Evolutionary conservation across 2,888 invertebrate genomes (phyloP).

Genomic region (Drosophila borborema): DNA sequence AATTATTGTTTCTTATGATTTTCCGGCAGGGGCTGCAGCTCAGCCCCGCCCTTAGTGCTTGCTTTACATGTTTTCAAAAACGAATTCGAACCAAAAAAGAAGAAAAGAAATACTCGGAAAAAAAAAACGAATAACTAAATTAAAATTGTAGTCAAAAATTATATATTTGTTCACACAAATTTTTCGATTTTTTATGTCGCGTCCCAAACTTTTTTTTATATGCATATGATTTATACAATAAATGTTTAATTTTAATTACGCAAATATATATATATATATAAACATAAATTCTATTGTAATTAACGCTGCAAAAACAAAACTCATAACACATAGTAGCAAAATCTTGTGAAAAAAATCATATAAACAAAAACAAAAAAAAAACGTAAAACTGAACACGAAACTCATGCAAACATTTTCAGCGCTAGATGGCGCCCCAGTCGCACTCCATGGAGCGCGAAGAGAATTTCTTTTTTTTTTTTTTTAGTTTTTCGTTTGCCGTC

Average conservation of each 20-base stretch:
- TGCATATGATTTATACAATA: constrained; percentile 53
- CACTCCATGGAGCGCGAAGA: not conserved
- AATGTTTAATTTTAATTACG: constrained; percentile 56
- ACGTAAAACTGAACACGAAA: constrained; percentile 44
- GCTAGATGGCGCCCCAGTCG: constrained; percentile 11
- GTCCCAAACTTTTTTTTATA: constrained; percentile 26
- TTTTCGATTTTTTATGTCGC: constrained; percentile 43
- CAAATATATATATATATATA: constrained; percentile 51
- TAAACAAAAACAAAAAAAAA: constrained; percentile 36
- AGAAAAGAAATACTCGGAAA: constrained; percentile 57
- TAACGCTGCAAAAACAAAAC: constrained; percentile 68
- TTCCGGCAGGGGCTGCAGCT: constrained; percentile 39
- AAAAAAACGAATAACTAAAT: constrained; percentile 39
- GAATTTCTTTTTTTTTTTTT: constrained; percentile 18
- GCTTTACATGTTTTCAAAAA: constrained; percentile 67
- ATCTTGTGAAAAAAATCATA: constrained; percentile 36
- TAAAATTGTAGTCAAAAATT: constrained; percentile 53
- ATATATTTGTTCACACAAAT: constrained; percentile 33
- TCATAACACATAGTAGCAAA: constrained; percentile 46
- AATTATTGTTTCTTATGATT: constrained; percentile 58
- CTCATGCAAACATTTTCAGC: constrained; percentile 49
- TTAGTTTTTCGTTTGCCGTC: constrained; percentile 36
- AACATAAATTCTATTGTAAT: constrained; percentile 74
- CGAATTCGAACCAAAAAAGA: constrained; percentile 70
- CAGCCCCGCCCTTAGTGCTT: constrained; percentile 31